These are phyloP conservation scores for Athetis lepigone DNA, from an alignment of 2,888 invertebrate genomes.

Conservation along the genomic window DNA sequence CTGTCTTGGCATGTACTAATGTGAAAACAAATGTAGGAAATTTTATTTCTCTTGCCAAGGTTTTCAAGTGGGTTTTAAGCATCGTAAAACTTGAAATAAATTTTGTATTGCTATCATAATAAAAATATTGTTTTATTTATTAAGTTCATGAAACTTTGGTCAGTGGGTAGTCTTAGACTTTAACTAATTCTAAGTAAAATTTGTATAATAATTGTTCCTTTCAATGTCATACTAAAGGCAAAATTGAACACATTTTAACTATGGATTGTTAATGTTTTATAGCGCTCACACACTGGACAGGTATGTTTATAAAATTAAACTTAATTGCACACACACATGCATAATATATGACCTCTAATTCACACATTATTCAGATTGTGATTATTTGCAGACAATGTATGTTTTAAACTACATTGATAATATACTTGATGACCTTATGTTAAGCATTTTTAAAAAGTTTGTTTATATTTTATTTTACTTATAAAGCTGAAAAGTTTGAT, in stretches of 20 bases:
- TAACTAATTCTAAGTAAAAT: too few relatives aligned
- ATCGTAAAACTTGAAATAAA: not conserved
- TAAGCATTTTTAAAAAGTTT: too few relatives aligned
- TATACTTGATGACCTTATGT: too few relatives aligned
- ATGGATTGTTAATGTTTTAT: constrained; percentile 4
- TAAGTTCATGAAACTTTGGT: too few relatives aligned
- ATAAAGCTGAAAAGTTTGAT: too few relatives aligned
- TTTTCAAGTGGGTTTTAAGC: not conserved
- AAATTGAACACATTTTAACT: not conserved
- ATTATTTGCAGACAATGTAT: too few relatives aligned
- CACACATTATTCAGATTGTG: too few relatives aligned
- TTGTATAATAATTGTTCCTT: too few relatives aligned
- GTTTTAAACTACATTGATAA: too few relatives aligned
- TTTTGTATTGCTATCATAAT: not conserved
- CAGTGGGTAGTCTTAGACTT: too few relatives aligned
- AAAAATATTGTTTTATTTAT: not conserved
- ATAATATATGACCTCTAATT: not conserved
- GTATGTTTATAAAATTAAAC: constrained; percentile 7
- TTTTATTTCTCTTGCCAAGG: constrained; percentile 1
- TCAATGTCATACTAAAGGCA: too few relatives aligned
- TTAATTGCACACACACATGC: not conserved
- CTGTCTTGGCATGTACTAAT: not conserved
- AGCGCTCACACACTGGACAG: constrained; percentile 19
- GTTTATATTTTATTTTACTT: too few relatives aligned
- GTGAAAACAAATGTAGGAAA: not conserved